phyloP scores from a whole-genome alignment of 2,113 vertebrate species.

The Bujurquina vittata region DNA sequence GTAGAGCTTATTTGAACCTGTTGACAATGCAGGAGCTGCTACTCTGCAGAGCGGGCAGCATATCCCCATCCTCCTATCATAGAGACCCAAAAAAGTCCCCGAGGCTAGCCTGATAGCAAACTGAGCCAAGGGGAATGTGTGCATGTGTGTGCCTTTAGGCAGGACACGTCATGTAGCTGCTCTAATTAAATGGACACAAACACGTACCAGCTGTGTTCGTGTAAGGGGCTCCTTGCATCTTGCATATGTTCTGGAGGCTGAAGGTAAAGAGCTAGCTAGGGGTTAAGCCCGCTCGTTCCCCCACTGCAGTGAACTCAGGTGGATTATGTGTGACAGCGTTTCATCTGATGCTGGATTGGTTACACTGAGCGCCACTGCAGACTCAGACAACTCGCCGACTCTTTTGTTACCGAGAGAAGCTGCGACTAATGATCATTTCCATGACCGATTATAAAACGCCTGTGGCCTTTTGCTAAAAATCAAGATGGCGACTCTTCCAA shows the following conservation, averaged over 20 bases:
- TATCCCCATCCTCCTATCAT: not conserved
- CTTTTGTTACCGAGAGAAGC: not conserved
- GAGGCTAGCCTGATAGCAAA: slow-evolving; percentile 26
- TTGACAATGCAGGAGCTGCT: slow-evolving; percentile 5
- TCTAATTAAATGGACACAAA: slow-evolving; percentile 48
- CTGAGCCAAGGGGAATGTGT: not conserved
- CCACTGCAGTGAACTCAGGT: not conserved
- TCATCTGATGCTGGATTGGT: not conserved
- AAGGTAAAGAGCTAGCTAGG: not conserved
- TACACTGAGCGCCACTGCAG: not conserved
- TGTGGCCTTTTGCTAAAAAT: not conserved
- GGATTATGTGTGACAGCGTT: not conserved
- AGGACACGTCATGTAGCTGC: slow-evolving; percentile 32
- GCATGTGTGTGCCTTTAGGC: slow-evolving; percentile 38
- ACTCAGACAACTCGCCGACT: not conserved
- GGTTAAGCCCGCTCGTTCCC: not conserved
- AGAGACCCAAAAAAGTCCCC: not conserved
- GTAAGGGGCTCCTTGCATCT: not conserved
- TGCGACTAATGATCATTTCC: not conserved
- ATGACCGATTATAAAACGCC: not conserved
- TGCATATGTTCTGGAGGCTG: not conserved
- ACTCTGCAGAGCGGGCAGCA: not conserved
- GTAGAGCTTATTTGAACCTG: slow-evolving; percentile 1
- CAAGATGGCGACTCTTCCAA: not conserved
- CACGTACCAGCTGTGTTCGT: slow-evolving; percentile 13